phyloP scores from a whole-genome alignment of 2,888 invertebrate genomes.

The Invenusta paracnida region DNA sequence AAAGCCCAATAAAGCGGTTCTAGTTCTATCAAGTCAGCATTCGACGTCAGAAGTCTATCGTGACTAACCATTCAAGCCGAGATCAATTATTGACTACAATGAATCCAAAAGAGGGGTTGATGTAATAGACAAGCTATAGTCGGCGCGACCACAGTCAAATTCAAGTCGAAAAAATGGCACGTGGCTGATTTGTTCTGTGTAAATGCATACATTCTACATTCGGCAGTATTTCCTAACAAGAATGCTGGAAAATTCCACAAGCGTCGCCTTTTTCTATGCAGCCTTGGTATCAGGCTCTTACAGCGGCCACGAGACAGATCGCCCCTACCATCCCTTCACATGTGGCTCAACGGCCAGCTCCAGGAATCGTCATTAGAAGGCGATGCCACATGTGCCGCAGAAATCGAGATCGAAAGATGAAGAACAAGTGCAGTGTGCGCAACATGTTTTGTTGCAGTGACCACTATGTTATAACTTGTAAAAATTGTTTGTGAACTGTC shows the following conservation, averaged over 20 bases:
- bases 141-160: background rate
- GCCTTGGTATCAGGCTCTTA: background rate
- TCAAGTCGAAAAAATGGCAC: background rate
- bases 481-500: background rate
- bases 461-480: background rate
- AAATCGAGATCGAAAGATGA: background rate
- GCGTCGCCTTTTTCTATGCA: slow-evolving; percentile 19
- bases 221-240: slow-evolving; percentile 15
- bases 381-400: background rate
- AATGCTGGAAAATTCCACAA: slow-evolving; percentile 6
- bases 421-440: background rate
- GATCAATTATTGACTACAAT: background rate
- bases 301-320: background rate
- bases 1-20: background rate
- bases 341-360: background rate
- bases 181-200: background rate
- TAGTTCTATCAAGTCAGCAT: slow-evolving; percentile 13
- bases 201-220: background rate
- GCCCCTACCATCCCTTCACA: background rate
- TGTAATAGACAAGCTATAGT: background rate
- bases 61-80: background rate
- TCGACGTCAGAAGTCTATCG: background rate
- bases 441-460: background rate
- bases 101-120: slow-evolving; percentile 3
- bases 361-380: background rate